These are phyloP conservation scores for Melipona bicolor DNA, from an alignment of 2,888 invertebrate species.

Conservation along the genomic window DNA sequence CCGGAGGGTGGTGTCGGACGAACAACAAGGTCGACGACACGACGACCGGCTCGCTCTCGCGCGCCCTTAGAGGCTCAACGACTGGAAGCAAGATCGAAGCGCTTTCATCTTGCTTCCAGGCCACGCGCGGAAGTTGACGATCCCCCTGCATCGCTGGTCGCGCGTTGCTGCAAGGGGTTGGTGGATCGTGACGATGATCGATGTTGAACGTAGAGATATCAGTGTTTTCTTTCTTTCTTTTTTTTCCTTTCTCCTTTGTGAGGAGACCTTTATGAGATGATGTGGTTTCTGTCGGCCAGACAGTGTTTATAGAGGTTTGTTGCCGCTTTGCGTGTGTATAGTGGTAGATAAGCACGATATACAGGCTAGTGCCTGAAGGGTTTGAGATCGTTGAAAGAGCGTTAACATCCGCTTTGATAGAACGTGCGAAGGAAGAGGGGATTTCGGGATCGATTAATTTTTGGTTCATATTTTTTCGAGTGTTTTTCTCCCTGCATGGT, in stretches of 20 bases:
- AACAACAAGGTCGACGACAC: constrained; percentile 53
- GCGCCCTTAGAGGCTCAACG: constrained; percentile 49
- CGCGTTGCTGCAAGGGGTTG: constrained; percentile 4
- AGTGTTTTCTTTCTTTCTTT: constrained; percentile 5
- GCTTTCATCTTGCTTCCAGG: constrained; percentile 56
- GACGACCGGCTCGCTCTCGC: constrained; percentile 15
- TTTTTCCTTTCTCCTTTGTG: constrained; percentile 13
- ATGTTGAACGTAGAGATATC: not conserved
- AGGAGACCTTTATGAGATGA: not conserved
- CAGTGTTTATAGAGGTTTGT: not conserved
- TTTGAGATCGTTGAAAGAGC: not conserved
- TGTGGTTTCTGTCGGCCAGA: not conserved
- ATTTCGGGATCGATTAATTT: not conserved
- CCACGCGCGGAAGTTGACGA: constrained; percentile 28
- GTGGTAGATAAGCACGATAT: not conserved
- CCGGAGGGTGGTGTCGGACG: constrained; percentile 19
- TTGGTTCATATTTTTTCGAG: not conserved
- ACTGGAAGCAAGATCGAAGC: constrained; percentile 54
- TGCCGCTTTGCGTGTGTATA: not conserved
- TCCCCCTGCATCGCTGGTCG: constrained; percentile 31
- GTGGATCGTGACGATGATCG: constrained; percentile 19
- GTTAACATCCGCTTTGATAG: not conserved
- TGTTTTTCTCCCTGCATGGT: too few species aligned
- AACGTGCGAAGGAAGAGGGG: not conserved
- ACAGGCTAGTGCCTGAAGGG: not conserved